Base-by-base conservation (phyloP, 2,797 vertebrate genomes). In the Protosalanx chinensis region DNA sequence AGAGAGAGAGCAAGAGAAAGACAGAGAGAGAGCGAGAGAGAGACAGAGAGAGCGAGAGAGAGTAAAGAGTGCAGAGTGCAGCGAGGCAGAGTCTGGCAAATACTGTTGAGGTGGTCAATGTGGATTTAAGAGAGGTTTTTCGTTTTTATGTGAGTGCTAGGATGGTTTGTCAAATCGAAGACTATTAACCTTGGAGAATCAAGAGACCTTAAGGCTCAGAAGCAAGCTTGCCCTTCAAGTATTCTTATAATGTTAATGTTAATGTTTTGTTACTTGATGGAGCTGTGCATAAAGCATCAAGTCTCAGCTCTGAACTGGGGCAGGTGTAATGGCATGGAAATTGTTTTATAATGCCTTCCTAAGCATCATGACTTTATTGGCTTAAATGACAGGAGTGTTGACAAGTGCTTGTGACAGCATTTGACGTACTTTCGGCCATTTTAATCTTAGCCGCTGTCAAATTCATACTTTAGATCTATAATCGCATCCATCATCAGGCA, bases 331-430 rank as follows among this genome's bases (percentile, higher is more conserved):
- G 61, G 67, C 53, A 85, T 85, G 82, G 79, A 86, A 83, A 81
- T 86, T 74, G 73, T 83, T 83, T 78, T 77, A 78, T 78, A 84
- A 84, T 80, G 75, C 63, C 79, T 78, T 72, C 74, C 80, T 85
- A 83, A 85, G 75, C 81, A 80, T 76, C 82, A 86, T 84, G 83
- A 79, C 81, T 78, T 79, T 75, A 76, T 82, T 76, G 65, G 74
- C 68, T 76, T 80, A 86, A 80, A 72, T 88, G 82, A 86, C 76
- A 78, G 72, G 80, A 79, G 75, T 72, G 68, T 71, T 76, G 79
- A 75, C 80, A 84, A 88, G 80, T 82, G 81, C 71, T 80, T 86
- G 73, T 88, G 88, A 86, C 86, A 86, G 83, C 73, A 70, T 81
- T 84, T 84, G 84, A 76, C 82, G 82, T 61, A 64, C 77, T 82